Evolutionary conservation across 1,140 invertebrate species (phyloP), one percentile per base, ranked within the genome.

Genomic region (Chrysomallon squamiferum): DNA sequence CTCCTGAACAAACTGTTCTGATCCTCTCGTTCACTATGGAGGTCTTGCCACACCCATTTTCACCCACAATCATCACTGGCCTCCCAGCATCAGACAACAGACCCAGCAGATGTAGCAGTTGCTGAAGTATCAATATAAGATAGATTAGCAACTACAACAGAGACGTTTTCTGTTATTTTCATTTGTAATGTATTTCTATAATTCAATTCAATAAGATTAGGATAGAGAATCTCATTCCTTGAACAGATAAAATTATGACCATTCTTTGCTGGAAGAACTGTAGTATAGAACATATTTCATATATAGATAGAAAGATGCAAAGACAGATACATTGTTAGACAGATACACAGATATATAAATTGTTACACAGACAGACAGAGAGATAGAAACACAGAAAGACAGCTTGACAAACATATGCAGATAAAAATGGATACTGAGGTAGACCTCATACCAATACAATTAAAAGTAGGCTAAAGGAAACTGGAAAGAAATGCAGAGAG

Each of bases 31-130:
- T 81, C 2, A 85, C 74, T 27, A 86, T 78, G 9, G 82, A 74
- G 5, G 81, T 79, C 61, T 86, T 86, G 20, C 85, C 85, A 76
- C 82, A 84, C 27, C 85, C 85, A 58, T 79, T 76, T 58, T 81
- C 79, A 7, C 85, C 85, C 22, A 86, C 81, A 29, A 86, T 62
- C 73, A 86, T 74, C 29, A 85, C 81, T 20, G 83, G 78, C 43
- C 76, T 77, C 5, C 82, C 77, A 33, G 74, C 76, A 71, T 85
- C 84, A 25, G 81, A 76, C 63, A 86, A 68, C 25, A 79, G 70
- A 30, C 80, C 76, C 6, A 85, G 60, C 6, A 84, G 63, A 62
- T 80, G 73, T 0, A 73, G 70, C 20, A 82, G 45, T 81, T 82
- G 80, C 81, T 83, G 63, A 25, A 68, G 67, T 49, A 50, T 27